These are phyloP conservation scores for Basileuterus tristriatus DNA, from an alignment of 2,797 vertebrate species.

Conservation along the genomic window DNA sequence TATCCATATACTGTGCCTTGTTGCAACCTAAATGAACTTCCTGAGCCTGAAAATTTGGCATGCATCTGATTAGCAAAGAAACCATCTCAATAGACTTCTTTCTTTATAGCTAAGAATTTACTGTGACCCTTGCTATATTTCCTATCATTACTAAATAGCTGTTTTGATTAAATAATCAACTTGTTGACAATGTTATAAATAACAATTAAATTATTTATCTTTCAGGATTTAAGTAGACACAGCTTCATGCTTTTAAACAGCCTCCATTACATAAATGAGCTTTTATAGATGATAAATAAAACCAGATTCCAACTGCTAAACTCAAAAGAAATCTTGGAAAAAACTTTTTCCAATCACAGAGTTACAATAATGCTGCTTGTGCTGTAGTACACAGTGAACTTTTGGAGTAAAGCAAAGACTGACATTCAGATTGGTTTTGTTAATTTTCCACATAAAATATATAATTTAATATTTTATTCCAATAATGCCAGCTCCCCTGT, in stretches of 20 bases:
- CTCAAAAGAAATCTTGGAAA: not conserved
- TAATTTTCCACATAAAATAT: not conserved
- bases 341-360: not conserved
- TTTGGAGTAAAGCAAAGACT: not conserved
- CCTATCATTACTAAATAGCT: not conserved
- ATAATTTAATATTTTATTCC: not conserved
- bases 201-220: not conserved
- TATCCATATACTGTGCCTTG: not conserved
- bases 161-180: conserved; percentile 30
- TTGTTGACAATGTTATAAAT: not conserved
- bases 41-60: conserved; percentile 27
- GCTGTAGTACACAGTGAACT: not conserved
- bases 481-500: not conserved
- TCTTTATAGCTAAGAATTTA: conserved; percentile 45
- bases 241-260: conserved; percentile 50
- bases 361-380: not conserved
- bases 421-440: not conserved
- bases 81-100: conserved; percentile 17
- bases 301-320: not conserved
- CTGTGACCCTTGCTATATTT: conserved; percentile 25
- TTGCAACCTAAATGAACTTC: conserved; percentile 18
- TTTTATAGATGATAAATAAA: not conserved
- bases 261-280: conserved; percentile 22
- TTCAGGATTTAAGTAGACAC: conserved; percentile 30
- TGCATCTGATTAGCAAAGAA: conserved; percentile 50